A percentile compares a stretch with the other conserved stretches of the same genome.
Conservation (phyloP, 2,797 vertebrate species). For the Enteromius viviparus region DNA sequence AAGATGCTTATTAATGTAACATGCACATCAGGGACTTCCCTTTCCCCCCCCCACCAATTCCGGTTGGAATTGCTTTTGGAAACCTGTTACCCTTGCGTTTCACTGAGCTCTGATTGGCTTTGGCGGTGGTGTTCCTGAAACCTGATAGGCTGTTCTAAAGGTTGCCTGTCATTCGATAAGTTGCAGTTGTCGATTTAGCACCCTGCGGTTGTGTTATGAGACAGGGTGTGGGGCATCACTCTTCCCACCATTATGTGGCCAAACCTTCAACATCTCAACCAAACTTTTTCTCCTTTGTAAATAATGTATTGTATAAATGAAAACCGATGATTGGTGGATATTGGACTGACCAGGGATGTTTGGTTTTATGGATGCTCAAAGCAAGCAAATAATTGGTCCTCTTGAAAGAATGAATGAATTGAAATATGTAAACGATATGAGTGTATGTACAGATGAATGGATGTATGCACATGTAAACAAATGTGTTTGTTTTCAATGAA, state of each 20-base stretch:
- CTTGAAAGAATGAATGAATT: conserved; percentile 26
- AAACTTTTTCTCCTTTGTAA: conserved; percentile 83
- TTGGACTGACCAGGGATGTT: conserved; percentile 17
- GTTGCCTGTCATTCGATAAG: conserved; percentile 7
- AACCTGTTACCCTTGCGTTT: conserved; percentile 74
- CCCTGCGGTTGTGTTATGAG: conserved; percentile 31
- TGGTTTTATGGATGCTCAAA: conserved; percentile 39
- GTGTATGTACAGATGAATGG: conserved; percentile 36
- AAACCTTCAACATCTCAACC: conserved; percentile 37
- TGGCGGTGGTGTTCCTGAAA: conserved; percentile 51
- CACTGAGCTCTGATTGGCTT: conserved; percentile 74
- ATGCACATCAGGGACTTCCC: conserved; percentile 22
- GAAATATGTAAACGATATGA: conserved; percentile 34
- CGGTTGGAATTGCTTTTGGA: conserved; percentile 58
- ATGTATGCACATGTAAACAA: conserved; percentile 35
- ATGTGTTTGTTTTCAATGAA: conserved; percentile 36
- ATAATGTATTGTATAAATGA: conserved; percentile 76
- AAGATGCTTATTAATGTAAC: conserved; percentile 22
- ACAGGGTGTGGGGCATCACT: conserved; percentile 18
- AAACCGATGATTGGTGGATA: conserved; percentile 69
- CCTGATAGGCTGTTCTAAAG: conserved; percentile 40
- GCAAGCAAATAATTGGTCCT: conserved; percentile 33
- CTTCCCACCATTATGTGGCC: conserved; percentile 27
- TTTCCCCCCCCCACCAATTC: not conserved
- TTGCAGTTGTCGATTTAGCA: conserved; percentile 34